Base-by-base conservation (phyloP, 2,888 invertebrate species). In the Hofmannophila pseudospretella region DNA sequence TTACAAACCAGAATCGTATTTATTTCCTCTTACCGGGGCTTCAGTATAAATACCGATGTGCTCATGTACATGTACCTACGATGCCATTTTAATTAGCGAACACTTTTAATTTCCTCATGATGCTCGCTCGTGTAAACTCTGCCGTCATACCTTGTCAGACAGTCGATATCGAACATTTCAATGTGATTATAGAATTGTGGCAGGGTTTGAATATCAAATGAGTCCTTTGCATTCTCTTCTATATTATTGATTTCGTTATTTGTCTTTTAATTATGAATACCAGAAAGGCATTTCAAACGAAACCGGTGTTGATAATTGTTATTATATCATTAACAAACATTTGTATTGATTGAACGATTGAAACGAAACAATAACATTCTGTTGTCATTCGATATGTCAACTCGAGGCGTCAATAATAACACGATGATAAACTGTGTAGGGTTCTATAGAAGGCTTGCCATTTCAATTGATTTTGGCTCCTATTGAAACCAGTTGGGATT, bases 291-390 rank as follows among this genome's bases (percentile, higher is more conserved):
- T 59, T 52, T 56, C 47, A 38, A 52, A 45, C 44, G 53, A 54
- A 49, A 51, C 39, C 47, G 47, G 30, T 59, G 57, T 62, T 65
- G 49, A 62, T 57, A 57, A 38, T 47, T 46, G 48, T 53, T 47
- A 49, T 57, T 59, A 59, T 53, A 56, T 58, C 49, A 57, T 57
- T 58, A 52, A 59, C 56, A 68, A 67, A 67, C 61, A 60, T 56
- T 46, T 45, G 47, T 62, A 45, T 64, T 59, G 51, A 58, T 25
- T 26, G 29, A 33, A 52, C 54, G 46, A 54, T 47, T 49, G 53
- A 53, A 52, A 48, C 49, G 55, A 64, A 65, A 67, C 61, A 67
- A 65, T 63, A 63, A 62, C 58, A 66, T 42, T 49, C 49, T 66
- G 62, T 67, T 63, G 59, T 57, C 65, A 62, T 61, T 47, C 5